Base-by-base conservation (phyloP, 2,888 invertebrate species). In the Dasypolia templi region DNA sequence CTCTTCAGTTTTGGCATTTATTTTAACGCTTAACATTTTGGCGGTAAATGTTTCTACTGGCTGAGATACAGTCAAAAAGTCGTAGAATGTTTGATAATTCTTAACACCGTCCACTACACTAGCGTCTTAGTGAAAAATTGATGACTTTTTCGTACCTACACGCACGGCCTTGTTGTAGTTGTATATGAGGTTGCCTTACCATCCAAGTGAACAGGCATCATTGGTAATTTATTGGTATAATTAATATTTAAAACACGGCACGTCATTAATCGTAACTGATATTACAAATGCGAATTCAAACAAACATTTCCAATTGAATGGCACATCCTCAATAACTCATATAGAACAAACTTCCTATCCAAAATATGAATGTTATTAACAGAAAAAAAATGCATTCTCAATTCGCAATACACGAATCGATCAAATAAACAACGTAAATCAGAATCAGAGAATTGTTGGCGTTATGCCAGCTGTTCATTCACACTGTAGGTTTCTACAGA, bases 311-410 rank as follows among this genome's bases (percentile, higher is more conserved):
- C 11, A 17, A 42, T 46, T 78, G 81, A 78, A 75, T 75, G 81
- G 56, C 81, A 81, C n/a, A 66, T 78, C 81, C 78, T 81, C 81
- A 58, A 75, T 67, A 78, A 81, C 55, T 78, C 76, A 62, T 42
- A 22, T 46, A 39, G 26, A 75, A 46, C 81, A 49, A 80, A 78
- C 81, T 81, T 78, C 67, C 67, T 35, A 75, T 59, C 42, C 59
- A 42, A 77, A 74, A 55, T 59, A 61, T 55, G 58, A 74, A 80
- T 53, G 46, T 75, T 79, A 72, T 61, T 42, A 74, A 74, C 53
- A 56, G 39, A 75, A 46, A 65, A 77, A 74, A 81, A 81, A 65
- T 77, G 75, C 77, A 75, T 75, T 66, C 76, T 68, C 55, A 64
- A 76, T 68, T 79, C 77, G 56, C 71, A 66, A 66, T 65, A 44